Evolutionary conservation across 1,140 invertebrate genomes (phyloP), one percentile per base, ranked within the genome.

Genomic region (Agrypnia vestita): DNA sequence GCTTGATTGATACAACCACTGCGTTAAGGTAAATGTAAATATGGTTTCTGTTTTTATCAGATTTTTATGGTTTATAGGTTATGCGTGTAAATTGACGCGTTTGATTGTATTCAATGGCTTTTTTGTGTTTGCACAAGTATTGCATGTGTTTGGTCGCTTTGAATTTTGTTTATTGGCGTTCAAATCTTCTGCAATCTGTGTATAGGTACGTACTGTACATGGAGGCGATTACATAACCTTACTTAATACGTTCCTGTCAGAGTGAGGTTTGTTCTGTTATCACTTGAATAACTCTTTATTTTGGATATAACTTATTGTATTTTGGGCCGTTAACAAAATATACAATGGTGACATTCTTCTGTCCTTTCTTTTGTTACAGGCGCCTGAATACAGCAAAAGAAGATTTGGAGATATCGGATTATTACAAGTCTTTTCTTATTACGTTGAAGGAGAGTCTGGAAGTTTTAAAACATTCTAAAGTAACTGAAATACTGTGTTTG

Each of bases 401-500:
- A 56, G 90, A 91, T 76, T 84, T 92, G 80, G 76, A 82, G 25
- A 15, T 76, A 21, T 90, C 90, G n/a, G 84, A 89, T 74, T 88
- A 90, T 83, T 88, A 86, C 47, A 84, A 86, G 82, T 85, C 87
- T 62, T 81, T 90, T 74, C 64, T 85, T 44, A 87, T 88, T 79
- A 85, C 88, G 61, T 84, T 91, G 61, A 89, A 88, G 84, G 90
- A 87, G 80, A 83, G 87, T 82, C 84, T 90, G 19, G 44, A 19
- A 35, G 69, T 69, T 19, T 79, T 88, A 80, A 53, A 85, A 69
- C 83, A 86, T 77, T 85, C 83, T 81, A 85, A 84, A 79, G 80
- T 91, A 12, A 74, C 85, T 79, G 89, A 91, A 86, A 89, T 92
- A 44, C 83, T 91, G 81, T 91, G 90, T 88, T 89, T 91, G 81